Percentiles rank a stretch among this genome's conserved stretches.
Conservation (phyloP, 1,140 invertebrate genomes). For the Mycetomoellerius zeteki region DNA sequence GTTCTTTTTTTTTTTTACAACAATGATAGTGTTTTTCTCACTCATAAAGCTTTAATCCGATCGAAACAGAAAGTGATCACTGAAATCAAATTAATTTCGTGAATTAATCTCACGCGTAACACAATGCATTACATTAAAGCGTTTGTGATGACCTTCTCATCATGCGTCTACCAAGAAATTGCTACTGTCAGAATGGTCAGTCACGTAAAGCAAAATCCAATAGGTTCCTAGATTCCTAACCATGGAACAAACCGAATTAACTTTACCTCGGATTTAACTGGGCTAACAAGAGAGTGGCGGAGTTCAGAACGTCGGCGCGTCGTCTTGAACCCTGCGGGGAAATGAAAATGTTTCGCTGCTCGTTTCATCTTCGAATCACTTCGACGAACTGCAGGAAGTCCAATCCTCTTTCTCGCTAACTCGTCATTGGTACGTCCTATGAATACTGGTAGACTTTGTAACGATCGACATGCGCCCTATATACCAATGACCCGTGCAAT, state of each 20-base stretch:
- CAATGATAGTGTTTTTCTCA: no score
- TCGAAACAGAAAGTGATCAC: neutral
- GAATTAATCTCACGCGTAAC: slow-evolving; percentile 2
- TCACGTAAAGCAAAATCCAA: slow-evolving; percentile 57
- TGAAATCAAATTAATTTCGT: neutral
- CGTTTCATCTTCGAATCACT: slow-evolving; percentile 60
- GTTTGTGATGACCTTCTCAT: slow-evolving; percentile 13
- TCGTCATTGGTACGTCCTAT: slow-evolving; percentile 46
- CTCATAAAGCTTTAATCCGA: neutral
- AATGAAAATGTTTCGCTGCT: slow-evolving; percentile 66
- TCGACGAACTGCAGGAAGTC: slow-evolving; percentile 39
- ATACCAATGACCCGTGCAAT: slow-evolving; percentile 37
- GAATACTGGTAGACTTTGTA: slow-evolving; percentile 27
- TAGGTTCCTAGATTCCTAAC: slow-evolving; percentile 28
- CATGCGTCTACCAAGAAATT: slow-evolving; percentile 36
- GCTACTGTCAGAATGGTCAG: slow-evolving; percentile 47
- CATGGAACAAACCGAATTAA: slow-evolving; percentile 59
- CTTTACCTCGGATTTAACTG: slow-evolving; percentile 59
- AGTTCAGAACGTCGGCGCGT: neutral
- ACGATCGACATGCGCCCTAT: slow-evolving; percentile 45
- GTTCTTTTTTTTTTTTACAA: neutral
- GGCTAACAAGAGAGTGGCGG: slow-evolving; percentile 50
- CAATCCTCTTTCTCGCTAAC: slow-evolving; percentile 59
- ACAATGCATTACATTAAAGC: neutral
- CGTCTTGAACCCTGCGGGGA: slow-evolving; percentile 53